Evolutionary conservation across 2,113 vertebrate species (phyloP).

Genomic region (Potamarius usumacintae): DNA sequence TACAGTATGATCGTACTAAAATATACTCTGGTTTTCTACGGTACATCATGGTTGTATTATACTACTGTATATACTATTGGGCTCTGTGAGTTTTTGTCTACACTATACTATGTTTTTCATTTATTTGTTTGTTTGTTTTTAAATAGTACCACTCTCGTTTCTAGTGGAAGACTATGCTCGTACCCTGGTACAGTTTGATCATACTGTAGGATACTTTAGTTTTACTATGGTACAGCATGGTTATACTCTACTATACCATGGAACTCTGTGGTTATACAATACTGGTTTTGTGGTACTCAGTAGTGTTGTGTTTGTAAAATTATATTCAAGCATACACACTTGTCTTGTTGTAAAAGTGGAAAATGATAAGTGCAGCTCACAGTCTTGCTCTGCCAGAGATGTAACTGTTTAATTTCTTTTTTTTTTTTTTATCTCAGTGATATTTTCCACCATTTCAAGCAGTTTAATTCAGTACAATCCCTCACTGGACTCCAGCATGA

Average conservation of each 20-base stretch:
- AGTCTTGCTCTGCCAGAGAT: conserved; percentile 13
- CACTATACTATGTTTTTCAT: neutral
- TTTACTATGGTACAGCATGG: neutral
- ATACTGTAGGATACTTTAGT: neutral
- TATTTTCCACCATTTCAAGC: conserved; percentile 25
- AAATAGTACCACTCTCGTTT: too few relatives aligned
- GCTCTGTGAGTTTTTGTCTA: neutral
- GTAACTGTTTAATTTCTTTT: conserved; percentile 20
- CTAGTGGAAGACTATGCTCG: too few relatives aligned
- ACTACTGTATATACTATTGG: neutral
- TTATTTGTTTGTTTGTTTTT: too few relatives aligned
- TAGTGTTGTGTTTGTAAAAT: neutral
- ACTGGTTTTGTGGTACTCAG: neutral
- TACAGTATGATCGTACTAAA: neutral
- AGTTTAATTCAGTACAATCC: conserved; percentile 7
- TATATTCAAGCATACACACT: neutral
- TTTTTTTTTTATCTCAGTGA: conserved; percentile 28
- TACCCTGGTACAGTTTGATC: neutral
- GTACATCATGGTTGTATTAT: neutral
- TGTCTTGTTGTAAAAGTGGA: neutral
- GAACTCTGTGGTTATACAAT: neutral
- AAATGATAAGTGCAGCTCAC: neutral
- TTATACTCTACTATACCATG: neutral
- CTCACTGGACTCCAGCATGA: conserved; percentile 19
- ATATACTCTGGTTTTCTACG: neutral